Evolutionary conservation across 2,888 invertebrate genomes (phyloP).

Genomic region (Parasteatoda lunata): DNA sequence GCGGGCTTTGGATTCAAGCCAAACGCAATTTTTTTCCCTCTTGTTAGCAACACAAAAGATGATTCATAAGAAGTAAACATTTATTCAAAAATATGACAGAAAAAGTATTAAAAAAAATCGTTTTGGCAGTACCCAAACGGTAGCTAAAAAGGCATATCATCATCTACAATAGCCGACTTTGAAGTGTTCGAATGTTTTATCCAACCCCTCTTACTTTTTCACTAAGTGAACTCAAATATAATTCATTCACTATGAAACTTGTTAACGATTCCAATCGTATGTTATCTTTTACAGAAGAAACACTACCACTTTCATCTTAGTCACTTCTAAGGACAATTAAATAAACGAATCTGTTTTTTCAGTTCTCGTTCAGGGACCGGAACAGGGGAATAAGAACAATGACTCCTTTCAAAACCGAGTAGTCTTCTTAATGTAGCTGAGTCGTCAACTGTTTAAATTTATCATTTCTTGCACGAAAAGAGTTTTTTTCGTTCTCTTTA

Average conservation of each 20-base stretch:
- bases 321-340: slow-evolving; percentile 27
- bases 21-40: too few relatives aligned
- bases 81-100: too few relatives aligned
- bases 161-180: background rate
- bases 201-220: background rate
- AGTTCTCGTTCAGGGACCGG: slow-evolving; percentile 17
- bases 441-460: slow-evolving; percentile 43
- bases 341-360: slow-evolving; percentile 17
- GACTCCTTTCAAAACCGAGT: slow-evolving; percentile 18
- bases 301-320: slow-evolving; percentile 16
- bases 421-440: slow-evolving; percentile 27
- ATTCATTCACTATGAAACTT: background rate
- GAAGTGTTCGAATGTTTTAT: background rate
- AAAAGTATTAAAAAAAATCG: too few relatives aligned
- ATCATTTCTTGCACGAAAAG: slow-evolving; percentile 27
- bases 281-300: background rate
- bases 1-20: too few relatives aligned
- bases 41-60: too few relatives aligned
- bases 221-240: background rate
- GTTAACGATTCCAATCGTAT: background rate
- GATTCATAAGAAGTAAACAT: too few relatives aligned
- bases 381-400: slow-evolving; percentile 17
- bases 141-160: background rate
- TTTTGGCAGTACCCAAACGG: too few relatives aligned
- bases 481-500: slow-evolving; percentile 11